Evolutionary conservation across 2,888 invertebrate species (phyloP), one percentile per base, ranked within the genome.

Genomic region (Euphydryas editha): DNA sequence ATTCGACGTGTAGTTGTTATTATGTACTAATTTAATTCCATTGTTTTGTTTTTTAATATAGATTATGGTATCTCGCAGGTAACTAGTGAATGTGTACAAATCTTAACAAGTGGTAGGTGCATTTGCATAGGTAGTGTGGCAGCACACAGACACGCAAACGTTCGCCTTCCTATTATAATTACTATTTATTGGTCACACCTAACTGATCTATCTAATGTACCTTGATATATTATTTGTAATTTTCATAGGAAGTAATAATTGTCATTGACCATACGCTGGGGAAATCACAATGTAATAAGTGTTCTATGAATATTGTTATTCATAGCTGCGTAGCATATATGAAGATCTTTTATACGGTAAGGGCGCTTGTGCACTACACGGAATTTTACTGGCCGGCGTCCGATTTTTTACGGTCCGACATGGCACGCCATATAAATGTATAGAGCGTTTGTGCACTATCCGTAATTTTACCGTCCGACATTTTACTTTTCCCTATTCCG

Each of bases 41-140:
- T n/a, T n/a, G n/a, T n/a, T n/a, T n/a, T n/a, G n/a, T n/a, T n/a
- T n/a, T n/a, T n/a, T n/a, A n/a, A n/a, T n/a, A n/a, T n/a, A n/a
- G n/a, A n/a, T n/a, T n/a, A n/a, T n/a, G n/a, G n/a, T 17, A 21
- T 54, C 17, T n/a, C 54, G 30, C 54, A 8, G 17, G 17, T 36
- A 24, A 10, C n/a, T 17, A 2, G 10, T 17, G 2, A 54, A n/a
- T 54, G 30, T 47, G n/a, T 13, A 42, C 44, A 62, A 37, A 21
- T 21, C 47, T 13, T 37, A 36, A 54, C 13, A 42, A 61, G 51
- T 39, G 21, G 15, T 59, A n/a, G 18, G n/a, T 57, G 64, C 69
- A 70, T 62, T 75, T 79, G 82, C 83, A 81, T 82, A 80, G 78
- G 80, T 83, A 76, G 71, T 78, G 76, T 75, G 74, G 66, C 39